A percentile compares a stretch with the other conserved stretches of the same genome.
These are phyloP conservation scores for Sinocyclocheilus anshuiensis DNA, from an alignment of 2,113 vertebrate genomes.

Conservation along the genomic window DNA sequence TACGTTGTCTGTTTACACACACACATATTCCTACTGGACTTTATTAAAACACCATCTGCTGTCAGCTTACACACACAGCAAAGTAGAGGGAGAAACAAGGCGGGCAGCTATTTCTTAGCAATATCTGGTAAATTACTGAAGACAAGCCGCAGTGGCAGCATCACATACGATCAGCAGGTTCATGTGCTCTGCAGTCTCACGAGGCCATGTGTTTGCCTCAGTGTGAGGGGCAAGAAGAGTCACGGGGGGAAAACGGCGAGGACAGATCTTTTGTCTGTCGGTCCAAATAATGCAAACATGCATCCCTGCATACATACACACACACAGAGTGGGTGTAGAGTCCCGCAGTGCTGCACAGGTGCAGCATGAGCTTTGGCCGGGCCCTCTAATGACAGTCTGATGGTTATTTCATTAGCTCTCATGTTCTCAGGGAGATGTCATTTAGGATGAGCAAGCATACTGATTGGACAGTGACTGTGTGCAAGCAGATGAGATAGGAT, in stretches of 20 bases:
- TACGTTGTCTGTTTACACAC: too few relatives aligned
- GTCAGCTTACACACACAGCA: too few relatives aligned
- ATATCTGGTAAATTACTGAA: constrained; percentile 18
- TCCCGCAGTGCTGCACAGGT: constrained; percentile 66
- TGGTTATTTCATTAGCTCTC: constrained; percentile 81
- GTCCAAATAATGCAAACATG: not conserved
- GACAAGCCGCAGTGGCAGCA: not conserved
- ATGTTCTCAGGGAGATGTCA: constrained; percentile 79
- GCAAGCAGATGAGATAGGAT: constrained; percentile 61
- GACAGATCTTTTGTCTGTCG: not conserved
- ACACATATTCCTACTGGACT: too few relatives aligned
- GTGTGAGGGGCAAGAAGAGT: not conserved
- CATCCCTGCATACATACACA: constrained; percentile 19
- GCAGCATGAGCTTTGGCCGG: constrained; percentile 54
- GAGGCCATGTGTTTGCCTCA: not conserved
- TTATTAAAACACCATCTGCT: too few relatives aligned
- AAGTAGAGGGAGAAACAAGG: too few relatives aligned
- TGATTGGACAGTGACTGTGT: constrained; percentile 68
- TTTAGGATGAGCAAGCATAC: constrained; percentile 71
- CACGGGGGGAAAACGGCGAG: not conserved
- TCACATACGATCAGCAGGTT: not conserved
- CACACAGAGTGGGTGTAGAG: constrained; percentile 38
- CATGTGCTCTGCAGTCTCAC: not conserved
- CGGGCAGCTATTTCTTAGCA: too few relatives aligned
- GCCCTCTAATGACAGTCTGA: constrained; percentile 73